Conservation (phyloP, 2,888 invertebrate species). For the Pteria penguin region DNA sequence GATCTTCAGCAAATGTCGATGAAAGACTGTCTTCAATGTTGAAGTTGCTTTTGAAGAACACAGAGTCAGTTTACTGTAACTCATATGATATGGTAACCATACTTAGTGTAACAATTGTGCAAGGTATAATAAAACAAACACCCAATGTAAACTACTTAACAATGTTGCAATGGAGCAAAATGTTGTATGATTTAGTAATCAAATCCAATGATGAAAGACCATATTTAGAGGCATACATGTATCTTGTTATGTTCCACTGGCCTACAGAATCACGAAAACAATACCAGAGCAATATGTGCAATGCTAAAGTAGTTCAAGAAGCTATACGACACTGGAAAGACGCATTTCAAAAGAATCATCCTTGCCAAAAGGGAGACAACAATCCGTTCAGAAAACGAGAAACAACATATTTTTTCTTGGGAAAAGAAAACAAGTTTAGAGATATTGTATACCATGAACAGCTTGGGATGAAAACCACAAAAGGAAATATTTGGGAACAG, state of each 20-base stretch:
- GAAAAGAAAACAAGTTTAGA: constrained; percentile 48
- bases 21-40: constrained; percentile 26
- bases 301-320: neutral
- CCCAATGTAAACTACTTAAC: constrained; percentile 14
- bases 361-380: constrained; percentile 49
- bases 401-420: constrained; percentile 63
- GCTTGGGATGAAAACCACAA: constrained; percentile 31
- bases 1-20: neutral
- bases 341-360: constrained; percentile 59
- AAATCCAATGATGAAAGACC: constrained; percentile 5
- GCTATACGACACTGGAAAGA: neutral
- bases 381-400: constrained; percentile 51
- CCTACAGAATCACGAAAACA: constrained; percentile 47
- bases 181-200: constrained; percentile 39
- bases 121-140: neutral
- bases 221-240: constrained; percentile 53
- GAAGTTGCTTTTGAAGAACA: constrained; percentile 37
- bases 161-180: constrained; percentile 48
- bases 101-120: constrained; percentile 42
- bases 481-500: constrained; percentile 52
- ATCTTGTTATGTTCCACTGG: constrained; percentile 54
- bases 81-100: constrained; percentile 48
- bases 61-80: constrained; percentile 36
- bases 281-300: neutral
- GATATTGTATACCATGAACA: constrained; percentile 52